Evolutionary conservation across 2,888 invertebrate genomes (phyloP).

Genomic region (Tenthredo livida): DNA sequence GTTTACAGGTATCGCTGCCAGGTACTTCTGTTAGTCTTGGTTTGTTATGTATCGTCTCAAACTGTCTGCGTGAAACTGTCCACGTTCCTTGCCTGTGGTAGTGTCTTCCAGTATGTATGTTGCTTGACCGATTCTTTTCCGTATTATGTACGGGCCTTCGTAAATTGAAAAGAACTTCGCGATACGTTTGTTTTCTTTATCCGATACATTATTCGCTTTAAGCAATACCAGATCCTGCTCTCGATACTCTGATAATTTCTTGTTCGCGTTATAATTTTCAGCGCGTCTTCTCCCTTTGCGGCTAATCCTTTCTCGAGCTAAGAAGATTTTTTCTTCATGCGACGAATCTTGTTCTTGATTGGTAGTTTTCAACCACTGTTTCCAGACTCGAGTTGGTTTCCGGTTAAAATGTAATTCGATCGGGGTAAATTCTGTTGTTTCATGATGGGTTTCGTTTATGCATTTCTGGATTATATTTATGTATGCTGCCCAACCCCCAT

Average conservation of each 20-base stretch:
- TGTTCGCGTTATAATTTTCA: background rate
- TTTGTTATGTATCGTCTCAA: background rate
- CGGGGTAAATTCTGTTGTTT: background rate
- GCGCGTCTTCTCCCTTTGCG: background rate
- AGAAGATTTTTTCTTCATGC: conserved; percentile 34
- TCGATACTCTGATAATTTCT: background rate
- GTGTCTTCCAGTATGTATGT: background rate
- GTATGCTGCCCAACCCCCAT: background rate
- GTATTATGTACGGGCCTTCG: background rate
- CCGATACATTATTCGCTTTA: background rate
- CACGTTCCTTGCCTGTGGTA: background rate
- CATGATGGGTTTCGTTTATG: background rate
- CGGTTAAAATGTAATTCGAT: background rate
- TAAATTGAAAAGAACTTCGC: conserved; percentile 10
- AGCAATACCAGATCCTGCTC: background rate
- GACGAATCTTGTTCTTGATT: background rate
- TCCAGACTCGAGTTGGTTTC: background rate
- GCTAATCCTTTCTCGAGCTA: background rate
- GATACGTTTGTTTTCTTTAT: background rate
- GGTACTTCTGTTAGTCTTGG: too few species aligned
- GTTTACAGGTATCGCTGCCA: too few species aligned
- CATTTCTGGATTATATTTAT: background rate
- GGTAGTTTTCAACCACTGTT: background rate
- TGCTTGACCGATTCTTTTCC: background rate
- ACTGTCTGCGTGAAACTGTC: background rate